A percentile compares a stretch with the other conserved stretches of the same genome.
Conservation (phyloP, 2,797 vertebrate genomes). For the Cyprinodon diabolis region DNA sequence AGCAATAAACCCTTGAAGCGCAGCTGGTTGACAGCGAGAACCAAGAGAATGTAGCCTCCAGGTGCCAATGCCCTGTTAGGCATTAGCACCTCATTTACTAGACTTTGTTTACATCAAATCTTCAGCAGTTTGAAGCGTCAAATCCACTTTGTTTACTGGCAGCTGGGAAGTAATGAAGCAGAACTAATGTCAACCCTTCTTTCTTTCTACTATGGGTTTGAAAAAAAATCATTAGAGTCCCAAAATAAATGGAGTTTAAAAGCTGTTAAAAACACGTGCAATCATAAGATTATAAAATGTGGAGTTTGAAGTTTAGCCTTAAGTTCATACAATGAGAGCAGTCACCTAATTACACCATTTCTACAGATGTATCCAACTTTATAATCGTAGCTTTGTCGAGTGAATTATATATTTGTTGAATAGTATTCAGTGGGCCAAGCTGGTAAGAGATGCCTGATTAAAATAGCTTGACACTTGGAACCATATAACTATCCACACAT, state of each 20-base stretch:
- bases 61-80: no score
- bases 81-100: no score
- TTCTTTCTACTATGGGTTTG: neutral
- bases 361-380: neutral
- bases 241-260: neutral
- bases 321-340: neutral
- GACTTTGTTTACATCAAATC: no score
- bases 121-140: no score
- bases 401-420: neutral
- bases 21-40: no score
- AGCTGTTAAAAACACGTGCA: neutral
- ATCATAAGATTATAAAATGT: neutral
- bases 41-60: no score
- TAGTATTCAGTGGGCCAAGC: conserved; percentile 5
- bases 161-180: no score
- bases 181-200: neutral
- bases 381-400: neutral
- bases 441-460: conserved; percentile 40
- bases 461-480: conserved; percentile 41
- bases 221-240: neutral
- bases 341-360: neutral
- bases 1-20: no score
- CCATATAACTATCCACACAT: conserved; percentile 41
- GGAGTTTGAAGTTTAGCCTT: neutral
- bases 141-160: no score